phyloP scores from a whole-genome alignment of 92 coral and sea anemone species.

The Phenganax stokvisi region DNA sequence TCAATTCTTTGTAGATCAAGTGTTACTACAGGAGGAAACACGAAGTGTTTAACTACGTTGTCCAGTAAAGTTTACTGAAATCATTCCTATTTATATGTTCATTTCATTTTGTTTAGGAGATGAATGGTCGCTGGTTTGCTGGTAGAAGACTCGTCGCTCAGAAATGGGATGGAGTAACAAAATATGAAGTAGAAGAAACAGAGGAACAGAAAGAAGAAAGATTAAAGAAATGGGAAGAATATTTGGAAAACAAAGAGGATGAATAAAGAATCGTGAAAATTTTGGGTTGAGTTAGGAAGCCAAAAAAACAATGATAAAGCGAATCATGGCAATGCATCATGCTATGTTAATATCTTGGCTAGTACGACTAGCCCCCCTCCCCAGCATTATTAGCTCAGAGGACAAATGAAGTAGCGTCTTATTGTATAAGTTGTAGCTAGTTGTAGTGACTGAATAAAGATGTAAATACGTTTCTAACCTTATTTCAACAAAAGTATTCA shows the following conservation, averaged over 20 bases:
- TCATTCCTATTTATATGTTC: not conserved
- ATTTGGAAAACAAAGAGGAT: constrained; percentile 43
- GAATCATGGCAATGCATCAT: too few relatives aligned
- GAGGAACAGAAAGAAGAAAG: constrained; percentile 73
- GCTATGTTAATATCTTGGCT: too few relatives aligned
- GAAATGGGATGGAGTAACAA: constrained; percentile 90
- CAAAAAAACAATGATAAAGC: not conserved
- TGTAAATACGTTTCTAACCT: too few relatives aligned
- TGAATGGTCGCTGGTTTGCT: constrained; percentile 98
- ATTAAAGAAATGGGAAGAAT: constrained; percentile 80
- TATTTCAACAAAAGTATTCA: too few relatives aligned
- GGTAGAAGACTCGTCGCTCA: constrained; percentile 73
- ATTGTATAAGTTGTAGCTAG: too few relatives aligned
- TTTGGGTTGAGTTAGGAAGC: too few relatives aligned
- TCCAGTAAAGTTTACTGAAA: not conserved
- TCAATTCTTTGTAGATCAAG: too few relatives aligned
- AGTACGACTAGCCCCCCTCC: too few relatives aligned
- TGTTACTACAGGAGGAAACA: not conserved
- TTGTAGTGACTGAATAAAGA: too few relatives aligned
- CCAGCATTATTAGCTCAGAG: too few relatives aligned
- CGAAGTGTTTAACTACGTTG: not conserved
- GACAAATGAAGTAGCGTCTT: too few relatives aligned
- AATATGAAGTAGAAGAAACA: constrained; percentile 73
- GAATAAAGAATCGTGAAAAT: not conserved
- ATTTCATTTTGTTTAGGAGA: constrained; percentile 52